These are phyloP conservation scores for Nycteola revayana DNA, from an alignment of 2,888 invertebrate genomes.

Conservation along the genomic window DNA sequence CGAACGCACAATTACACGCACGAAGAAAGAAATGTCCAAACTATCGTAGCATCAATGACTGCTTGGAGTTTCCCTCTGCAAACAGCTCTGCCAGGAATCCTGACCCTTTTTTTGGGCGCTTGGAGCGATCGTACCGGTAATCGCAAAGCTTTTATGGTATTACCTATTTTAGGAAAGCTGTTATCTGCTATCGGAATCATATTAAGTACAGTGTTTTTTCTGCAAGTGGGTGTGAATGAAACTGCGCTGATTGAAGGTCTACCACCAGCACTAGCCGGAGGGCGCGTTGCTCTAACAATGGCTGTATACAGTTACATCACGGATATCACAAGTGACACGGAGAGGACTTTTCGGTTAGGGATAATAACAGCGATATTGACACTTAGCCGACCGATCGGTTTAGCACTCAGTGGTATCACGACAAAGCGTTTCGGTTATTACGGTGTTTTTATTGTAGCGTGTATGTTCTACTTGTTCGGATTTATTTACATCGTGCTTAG, in stretches of 20 bases:
- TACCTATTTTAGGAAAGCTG: conserved; percentile 82
- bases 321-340: conserved; percentile 81
- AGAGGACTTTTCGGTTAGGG: conserved; percentile 84
- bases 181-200: conserved; percentile 79
- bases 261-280: conserved; percentile 83
- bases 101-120: conserved; percentile 82
- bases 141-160: conserved; percentile 81
- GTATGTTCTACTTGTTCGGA: conserved; percentile 67
- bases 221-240: conserved; percentile 77
- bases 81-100: conserved; percentile 79
- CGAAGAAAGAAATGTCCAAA: conserved; percentile 72
- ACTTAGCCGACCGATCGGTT: conserved; percentile 76
- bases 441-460: conserved; percentile 69
- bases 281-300: conserved; percentile 82
- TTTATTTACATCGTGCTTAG: conserved; percentile 69
- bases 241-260: conserved; percentile 81
- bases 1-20: conserved; percentile 62
- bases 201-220: conserved; percentile 81
- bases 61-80: conserved; percentile 82
- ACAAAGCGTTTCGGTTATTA: conserved; percentile 73
- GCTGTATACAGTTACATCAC: conserved; percentile 84
- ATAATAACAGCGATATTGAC: conserved; percentile 80
- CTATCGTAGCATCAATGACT: conserved; percentile 80
- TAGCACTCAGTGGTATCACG: conserved; percentile 79
- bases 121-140: conserved; percentile 84